phyloP scores from a whole-genome alignment of 2,113 vertebrate genomes.

The Corythaixoides concolor region DNA sequence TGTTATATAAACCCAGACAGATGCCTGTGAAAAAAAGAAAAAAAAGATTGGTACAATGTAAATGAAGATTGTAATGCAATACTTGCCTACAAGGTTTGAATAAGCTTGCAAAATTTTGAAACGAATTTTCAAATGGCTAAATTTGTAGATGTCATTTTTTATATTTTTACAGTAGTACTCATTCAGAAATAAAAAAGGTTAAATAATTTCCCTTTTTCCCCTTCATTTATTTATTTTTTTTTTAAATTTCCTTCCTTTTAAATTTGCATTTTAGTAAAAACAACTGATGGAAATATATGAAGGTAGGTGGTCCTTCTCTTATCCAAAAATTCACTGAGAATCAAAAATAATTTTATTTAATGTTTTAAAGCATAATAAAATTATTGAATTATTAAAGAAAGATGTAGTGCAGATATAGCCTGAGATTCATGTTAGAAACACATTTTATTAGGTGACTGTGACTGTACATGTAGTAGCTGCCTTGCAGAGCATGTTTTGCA shows the following conservation, averaged over 20 bases:
- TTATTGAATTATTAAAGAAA: neutral
- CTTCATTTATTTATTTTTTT: neutral
- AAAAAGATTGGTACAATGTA: accelerated
- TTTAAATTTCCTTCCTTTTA: neutral
- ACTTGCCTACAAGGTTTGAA: neutral
- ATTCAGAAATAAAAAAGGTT: neutral
- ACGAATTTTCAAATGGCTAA: neutral
- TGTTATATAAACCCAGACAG: neutral
- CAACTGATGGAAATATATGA: neutral
- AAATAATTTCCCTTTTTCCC: neutral
- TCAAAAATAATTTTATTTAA: neutral
- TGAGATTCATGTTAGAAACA: neutral
- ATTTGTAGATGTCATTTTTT: neutral
- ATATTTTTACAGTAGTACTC: neutral
- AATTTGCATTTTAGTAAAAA: neutral
- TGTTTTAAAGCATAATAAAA: neutral
- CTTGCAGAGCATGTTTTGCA: neutral
- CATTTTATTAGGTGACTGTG: neutral
- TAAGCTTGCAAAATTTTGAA: neutral
- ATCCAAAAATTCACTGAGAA: neutral
- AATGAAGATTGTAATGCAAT: neutral
- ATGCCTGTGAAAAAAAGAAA: neutral
- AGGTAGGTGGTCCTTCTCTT: neutral
- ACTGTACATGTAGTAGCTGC: no score
- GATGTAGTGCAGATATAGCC: neutral